Conservation (phyloP, 2,797 vertebrate genomes). For the Odontamblyopus rebecca region DNA sequence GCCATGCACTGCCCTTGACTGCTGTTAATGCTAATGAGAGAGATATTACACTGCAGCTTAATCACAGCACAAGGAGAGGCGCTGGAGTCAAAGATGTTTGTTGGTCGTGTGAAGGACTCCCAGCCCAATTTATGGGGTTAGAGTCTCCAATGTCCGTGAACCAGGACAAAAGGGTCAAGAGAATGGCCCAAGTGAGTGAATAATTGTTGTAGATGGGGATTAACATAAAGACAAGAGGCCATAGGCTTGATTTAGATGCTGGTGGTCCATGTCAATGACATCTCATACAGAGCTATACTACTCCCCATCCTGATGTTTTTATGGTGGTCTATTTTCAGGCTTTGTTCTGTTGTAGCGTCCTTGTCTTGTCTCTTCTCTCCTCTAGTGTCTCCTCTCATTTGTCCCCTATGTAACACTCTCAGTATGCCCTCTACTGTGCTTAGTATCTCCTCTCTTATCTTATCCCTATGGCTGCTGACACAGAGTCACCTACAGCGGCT, state of each 20-base stretch:
- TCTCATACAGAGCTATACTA: conserved; percentile 27
- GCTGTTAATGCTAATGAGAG: conserved; percentile 66
- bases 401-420: conserved; percentile 51
- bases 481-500: conserved; percentile 40
- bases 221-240: conserved; percentile 32
- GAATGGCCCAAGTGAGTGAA: conserved; percentile 51
- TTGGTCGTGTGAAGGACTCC: conserved; percentile 49
- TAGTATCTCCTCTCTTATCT: conserved; percentile 36
- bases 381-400: conserved; percentile 44
- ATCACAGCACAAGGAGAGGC: conserved; percentile 43
- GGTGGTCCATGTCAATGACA: conserved; percentile 42
- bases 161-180: conserved; percentile 55
- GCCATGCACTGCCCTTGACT: conserved; percentile 67
- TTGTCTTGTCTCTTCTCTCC: conserved; percentile 46
- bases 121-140: conserved; percentile 48
- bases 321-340: conserved; percentile 33
- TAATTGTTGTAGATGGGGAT: conserved; percentile 58
- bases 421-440: conserved; percentile 45
- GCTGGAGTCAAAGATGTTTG: conserved; percentile 42
- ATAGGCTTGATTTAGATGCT: conserved; percentile 25
- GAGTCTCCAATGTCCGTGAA: conserved; percentile 51
- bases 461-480: conserved; percentile 19
- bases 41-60: conserved; percentile 54
- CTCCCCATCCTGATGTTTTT: conserved; percentile 28
- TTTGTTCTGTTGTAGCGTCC: conserved; percentile 36